Evolutionary conservation across 2,888 invertebrate species (phyloP).

Genomic region (Synanthedon myopaeformis): DNA sequence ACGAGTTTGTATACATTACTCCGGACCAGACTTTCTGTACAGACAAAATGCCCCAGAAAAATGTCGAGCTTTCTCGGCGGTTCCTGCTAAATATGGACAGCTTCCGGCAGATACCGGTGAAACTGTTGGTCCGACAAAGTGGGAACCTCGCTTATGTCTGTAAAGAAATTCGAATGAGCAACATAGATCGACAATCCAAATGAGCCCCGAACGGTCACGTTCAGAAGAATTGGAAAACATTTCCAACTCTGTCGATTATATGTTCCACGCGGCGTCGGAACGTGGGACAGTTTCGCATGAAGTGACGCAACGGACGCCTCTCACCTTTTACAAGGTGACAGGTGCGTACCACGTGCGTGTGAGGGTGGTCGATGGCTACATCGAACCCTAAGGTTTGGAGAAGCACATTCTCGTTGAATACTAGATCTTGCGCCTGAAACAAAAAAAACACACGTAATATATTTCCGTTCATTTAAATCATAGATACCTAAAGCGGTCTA

Average conservation of each 20-base stretch:
- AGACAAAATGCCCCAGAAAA: no score
- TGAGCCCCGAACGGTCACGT: constrained; percentile 8
- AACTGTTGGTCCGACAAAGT: no score
- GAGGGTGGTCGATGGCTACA: constrained; percentile 98
- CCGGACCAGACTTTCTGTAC: no score
- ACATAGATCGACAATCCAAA: no score
- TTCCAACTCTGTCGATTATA: neutral
- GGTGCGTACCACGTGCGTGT: constrained; percentile 95
- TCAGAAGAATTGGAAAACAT: constrained; percentile 3
- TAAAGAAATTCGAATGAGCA: no score
- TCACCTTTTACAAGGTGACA: constrained; percentile 96
- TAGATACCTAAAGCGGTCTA: no score
- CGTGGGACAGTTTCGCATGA: constrained; percentile 11
- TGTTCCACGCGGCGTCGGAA: constrained; percentile 11
- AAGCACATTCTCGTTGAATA: constrained; percentile 96
- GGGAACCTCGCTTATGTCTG: neutral
- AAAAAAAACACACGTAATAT: constrained; percentile 8
- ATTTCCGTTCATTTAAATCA: neutral
- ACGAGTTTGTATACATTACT: no score
- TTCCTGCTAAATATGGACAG: neutral
- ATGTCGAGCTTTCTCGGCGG: no score
- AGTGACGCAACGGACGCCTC: constrained; percentile 22
- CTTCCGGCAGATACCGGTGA: neutral
- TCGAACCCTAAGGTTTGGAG: constrained; percentile 98
- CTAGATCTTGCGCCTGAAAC: constrained; percentile 88